A percentile compares a stretch with the other conserved stretches of the same genome.
phyloP scores from a whole-genome alignment of 2,113 vertebrate genomes.

The Poeciliopsis occidentalis region DNA sequence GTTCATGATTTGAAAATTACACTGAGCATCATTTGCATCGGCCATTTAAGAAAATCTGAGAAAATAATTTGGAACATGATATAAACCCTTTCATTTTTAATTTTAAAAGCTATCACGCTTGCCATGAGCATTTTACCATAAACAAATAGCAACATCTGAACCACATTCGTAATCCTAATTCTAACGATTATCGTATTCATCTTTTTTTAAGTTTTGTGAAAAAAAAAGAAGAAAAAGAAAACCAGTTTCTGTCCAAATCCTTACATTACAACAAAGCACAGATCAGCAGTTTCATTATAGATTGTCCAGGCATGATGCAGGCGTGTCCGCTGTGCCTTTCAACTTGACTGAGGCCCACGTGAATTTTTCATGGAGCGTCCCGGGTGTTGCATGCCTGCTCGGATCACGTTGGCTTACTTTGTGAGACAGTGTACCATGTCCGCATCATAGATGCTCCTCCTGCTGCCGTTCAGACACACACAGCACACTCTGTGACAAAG shows the following conservation, averaged over 20 bases:
- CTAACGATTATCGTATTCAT: background rate
- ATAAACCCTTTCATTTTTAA: background rate
- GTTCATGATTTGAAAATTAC: too few relatives aligned
- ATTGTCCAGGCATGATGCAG: background rate
- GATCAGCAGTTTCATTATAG: background rate
- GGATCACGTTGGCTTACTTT: conserved; percentile 44
- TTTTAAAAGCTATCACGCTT: too few relatives aligned
- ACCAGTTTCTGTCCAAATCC: background rate
- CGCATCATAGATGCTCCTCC: background rate
- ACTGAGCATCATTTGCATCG: too few relatives aligned
- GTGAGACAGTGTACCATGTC: conserved; percentile 15
- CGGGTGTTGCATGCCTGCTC: conserved; percentile 33
- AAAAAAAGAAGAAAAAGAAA: background rate
- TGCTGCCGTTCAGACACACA: background rate
- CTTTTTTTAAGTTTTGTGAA: too few relatives aligned
- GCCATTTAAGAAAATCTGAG: too few relatives aligned
- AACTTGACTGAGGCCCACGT: conserved; percentile 29
- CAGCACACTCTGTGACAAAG: background rate
- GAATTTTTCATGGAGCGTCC: conserved; percentile 65
- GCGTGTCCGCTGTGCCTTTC: background rate
- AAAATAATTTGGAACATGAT: too few relatives aligned
- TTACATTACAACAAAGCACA: too few relatives aligned
- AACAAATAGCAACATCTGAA: background rate
- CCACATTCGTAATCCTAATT: background rate
- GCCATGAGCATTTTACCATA: background rate